These are phyloP conservation scores for Aphaenogaster floridana DNA, from an alignment of 1,140 invertebrate genomes.

Conservation along the genomic window DNA sequence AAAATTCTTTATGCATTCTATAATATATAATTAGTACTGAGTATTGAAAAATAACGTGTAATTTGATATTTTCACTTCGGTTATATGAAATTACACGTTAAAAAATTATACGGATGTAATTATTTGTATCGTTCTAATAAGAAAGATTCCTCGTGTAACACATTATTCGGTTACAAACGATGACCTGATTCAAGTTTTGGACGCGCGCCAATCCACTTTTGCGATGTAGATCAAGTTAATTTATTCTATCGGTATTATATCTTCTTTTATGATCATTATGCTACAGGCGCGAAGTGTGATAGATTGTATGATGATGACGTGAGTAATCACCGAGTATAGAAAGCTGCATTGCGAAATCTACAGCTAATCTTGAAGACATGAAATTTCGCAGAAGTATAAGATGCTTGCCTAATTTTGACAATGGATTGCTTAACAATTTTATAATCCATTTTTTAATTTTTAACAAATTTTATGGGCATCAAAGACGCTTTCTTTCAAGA, in stretches of 20 bases:
- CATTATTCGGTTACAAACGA: slow-evolving; percentile 28
- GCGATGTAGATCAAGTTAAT: slow-evolving; percentile 62
- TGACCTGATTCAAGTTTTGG: slow-evolving; percentile 63
- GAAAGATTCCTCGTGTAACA: neutral
- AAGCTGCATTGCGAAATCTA: slow-evolving; percentile 38
- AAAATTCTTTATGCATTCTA: neutral
- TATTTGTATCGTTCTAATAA: neutral
- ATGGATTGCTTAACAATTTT: neutral
- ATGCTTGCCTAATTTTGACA: neutral
- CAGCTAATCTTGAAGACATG: neutral
- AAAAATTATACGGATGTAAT: slow-evolving; percentile 17
- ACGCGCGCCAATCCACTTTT: slow-evolving; percentile 55
- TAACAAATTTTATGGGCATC: neutral
- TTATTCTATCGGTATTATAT: slow-evolving; percentile 41
- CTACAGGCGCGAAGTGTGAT: slow-evolving; percentile 33
- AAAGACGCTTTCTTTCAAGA: neutral
- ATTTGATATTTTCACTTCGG: neutral
- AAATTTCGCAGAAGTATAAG: slow-evolving; percentile 19
- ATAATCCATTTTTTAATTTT: neutral
- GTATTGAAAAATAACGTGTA: neutral
- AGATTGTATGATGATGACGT: slow-evolving; percentile 29
- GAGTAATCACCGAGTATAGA: slow-evolving; percentile 14
- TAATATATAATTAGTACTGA: neutral
- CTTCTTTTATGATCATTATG: slow-evolving; percentile 36
- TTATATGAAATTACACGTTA: slow-evolving; percentile 27